phyloP scores from a whole-genome alignment of 2,888 invertebrate genomes.

The Cantharis flavilabris region DNA sequence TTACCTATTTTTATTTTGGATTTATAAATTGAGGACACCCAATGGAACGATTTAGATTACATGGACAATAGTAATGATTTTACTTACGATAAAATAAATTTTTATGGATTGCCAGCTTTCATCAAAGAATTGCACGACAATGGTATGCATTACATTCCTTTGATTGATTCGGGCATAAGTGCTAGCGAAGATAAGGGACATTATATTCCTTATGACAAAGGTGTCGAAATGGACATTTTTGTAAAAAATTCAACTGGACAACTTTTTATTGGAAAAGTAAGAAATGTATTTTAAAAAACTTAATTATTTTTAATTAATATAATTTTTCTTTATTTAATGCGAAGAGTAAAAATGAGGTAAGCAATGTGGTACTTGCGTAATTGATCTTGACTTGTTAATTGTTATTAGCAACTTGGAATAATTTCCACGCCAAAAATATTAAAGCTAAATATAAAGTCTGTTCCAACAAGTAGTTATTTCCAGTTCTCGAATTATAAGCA shows the following conservation, averaged over 20 bases:
- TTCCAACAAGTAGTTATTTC: too few species aligned
- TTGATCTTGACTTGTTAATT: too few species aligned
- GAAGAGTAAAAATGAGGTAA: conserved; percentile 29
- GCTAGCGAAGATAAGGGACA: conserved; percentile 67
- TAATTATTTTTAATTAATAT: background rate
- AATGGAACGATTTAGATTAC: conserved; percentile 87
- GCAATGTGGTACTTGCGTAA: background rate
- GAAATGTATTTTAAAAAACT: conserved; percentile 20
- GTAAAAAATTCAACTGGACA: conserved; percentile 69
- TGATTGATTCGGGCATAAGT: conserved; percentile 79
- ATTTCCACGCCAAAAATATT: too few species aligned
- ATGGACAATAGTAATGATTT: conserved; percentile 82
- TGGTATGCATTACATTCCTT: conserved; percentile 77
- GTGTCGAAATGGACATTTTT: conserved; percentile 72
- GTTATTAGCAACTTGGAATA: too few species aligned
- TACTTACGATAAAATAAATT: conserved; percentile 69
- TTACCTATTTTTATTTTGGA: background rate
- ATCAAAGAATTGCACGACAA: conserved; percentile 67
- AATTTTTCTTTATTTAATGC: conserved; percentile 5
- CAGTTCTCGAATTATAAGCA: too few species aligned
- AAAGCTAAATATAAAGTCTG: too few species aligned
- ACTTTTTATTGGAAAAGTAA: conserved; percentile 74
- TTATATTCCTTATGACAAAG: conserved; percentile 78
- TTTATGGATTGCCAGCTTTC: conserved; percentile 68
- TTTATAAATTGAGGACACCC: conserved; percentile 64